phyloP scores from a whole-genome alignment of 2,888 invertebrate species.

The Shargacucullia verbasci region DNA sequence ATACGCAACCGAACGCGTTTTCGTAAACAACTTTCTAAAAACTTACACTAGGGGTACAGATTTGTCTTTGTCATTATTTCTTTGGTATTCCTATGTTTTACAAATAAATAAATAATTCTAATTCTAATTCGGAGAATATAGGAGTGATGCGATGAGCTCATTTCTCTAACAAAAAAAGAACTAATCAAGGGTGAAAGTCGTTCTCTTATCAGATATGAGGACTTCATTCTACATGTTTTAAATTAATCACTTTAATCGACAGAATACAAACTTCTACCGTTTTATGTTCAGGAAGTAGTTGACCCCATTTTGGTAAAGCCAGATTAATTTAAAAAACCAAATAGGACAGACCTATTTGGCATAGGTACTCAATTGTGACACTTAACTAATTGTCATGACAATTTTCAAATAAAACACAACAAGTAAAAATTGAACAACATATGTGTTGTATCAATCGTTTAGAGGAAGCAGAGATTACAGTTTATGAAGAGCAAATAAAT shows the following conservation, averaged over 20 bases:
- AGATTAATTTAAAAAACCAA: slow-evolving; percentile 26
- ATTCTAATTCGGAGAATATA: too few relatives aligned
- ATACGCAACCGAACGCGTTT: too few relatives aligned
- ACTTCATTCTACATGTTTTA: too few relatives aligned
- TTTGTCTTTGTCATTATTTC: too few relatives aligned
- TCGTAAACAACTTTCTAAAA: too few relatives aligned
- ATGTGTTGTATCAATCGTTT: slow-evolving; percentile 28
- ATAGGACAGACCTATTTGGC: slow-evolving; percentile 29
- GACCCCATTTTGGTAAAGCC: slow-evolving; percentile 4
- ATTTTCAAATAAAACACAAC: slow-evolving; percentile 10
- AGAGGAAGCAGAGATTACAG: slow-evolving; percentile 13
- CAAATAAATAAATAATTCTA: too few relatives aligned
- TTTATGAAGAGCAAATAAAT: slow-evolving; percentile 41
- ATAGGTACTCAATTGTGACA: neutral
- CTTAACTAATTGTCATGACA: neutral
- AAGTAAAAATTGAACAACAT: neutral
- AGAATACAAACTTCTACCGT: neutral
- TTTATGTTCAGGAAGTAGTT: slow-evolving; percentile 4
- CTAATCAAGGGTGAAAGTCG: too few relatives aligned
- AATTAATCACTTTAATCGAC: neutral
- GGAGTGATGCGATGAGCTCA: too few relatives aligned
- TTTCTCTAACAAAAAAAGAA: too few relatives aligned
- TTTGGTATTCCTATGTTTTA: too few relatives aligned
- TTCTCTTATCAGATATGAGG: too few relatives aligned
- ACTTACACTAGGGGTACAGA: too few relatives aligned